phyloP scores from a whole-genome alignment of 1,140 invertebrate species.

The Trachymyrmex cornetzi region DNA sequence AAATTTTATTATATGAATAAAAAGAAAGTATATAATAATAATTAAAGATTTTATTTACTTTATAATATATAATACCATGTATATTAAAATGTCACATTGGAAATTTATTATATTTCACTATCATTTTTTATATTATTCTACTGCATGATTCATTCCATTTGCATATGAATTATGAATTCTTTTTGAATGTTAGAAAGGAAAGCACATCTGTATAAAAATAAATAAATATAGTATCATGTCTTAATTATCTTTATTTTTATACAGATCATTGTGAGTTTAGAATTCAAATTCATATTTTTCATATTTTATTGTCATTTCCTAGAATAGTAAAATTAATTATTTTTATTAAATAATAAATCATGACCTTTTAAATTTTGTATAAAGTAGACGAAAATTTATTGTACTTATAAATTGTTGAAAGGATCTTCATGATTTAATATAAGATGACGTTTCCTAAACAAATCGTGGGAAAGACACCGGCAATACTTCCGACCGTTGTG shows the following conservation, averaged over 20 bases:
- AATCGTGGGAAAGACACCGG: neutral
- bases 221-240: neutral
- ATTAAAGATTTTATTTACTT: neutral
- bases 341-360: constrained; percentile 1
- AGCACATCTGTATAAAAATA: neutral
- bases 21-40: neutral
- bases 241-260: neutral
- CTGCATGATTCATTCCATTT: neutral
- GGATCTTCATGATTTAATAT: neutral
- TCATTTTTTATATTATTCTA: neutral
- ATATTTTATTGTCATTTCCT: neutral
- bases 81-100: neutral
- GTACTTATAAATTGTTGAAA: neutral
- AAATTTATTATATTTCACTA: neutral
- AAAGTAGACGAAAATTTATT: neutral
- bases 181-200: neutral
- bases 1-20: neutral
- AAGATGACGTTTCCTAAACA: neutral
- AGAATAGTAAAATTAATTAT: neutral
- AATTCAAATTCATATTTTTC: neutral
- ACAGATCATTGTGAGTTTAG: neutral
- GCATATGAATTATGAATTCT: neutral
- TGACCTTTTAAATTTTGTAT: neutral
- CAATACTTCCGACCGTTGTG: neutral
- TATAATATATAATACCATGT: neutral